Conservation (phyloP, 2,113 vertebrate genomes). For the Penelope pileata region DNA sequence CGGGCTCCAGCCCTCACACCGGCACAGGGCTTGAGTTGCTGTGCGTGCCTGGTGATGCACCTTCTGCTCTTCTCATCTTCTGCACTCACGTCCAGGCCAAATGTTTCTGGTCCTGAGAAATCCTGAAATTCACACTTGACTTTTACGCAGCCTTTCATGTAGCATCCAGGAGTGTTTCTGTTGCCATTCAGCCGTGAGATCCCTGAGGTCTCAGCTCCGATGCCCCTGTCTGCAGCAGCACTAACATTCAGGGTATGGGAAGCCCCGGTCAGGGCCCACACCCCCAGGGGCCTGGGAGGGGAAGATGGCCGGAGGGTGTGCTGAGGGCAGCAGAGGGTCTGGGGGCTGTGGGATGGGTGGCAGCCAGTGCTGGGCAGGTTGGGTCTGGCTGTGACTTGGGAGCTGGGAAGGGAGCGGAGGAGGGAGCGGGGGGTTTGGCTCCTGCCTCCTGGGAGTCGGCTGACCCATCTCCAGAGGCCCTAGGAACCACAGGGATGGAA, state of each 20-base stretch:
- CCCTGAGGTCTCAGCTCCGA: accelerated
- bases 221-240: not conserved
- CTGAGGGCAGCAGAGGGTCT: not conserved
- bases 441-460: not conserved
- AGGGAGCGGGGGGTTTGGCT: not conserved
- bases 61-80: not conserved
- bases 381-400: not conserved
- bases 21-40: not conserved
- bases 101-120: not conserved
- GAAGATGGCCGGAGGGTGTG: not conserved
- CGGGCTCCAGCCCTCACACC: not conserved
- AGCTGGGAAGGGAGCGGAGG: not conserved
- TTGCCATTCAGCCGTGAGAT: not conserved
- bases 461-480: not conserved
- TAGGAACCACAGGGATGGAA: not conserved
- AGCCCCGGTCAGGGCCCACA: not conserved
- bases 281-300: not conserved
- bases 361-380: not conserved
- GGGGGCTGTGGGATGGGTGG: not conserved
- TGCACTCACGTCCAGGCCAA: accelerated
- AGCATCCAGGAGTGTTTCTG: not conserved
- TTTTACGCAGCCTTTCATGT: not conserved
- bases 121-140: not conserved
- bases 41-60: not conserved
- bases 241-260: not conserved